These are phyloP conservation scores for Momotus momota DNA, from an alignment of 2,797 vertebrate species.

Conservation along the genomic window DNA sequence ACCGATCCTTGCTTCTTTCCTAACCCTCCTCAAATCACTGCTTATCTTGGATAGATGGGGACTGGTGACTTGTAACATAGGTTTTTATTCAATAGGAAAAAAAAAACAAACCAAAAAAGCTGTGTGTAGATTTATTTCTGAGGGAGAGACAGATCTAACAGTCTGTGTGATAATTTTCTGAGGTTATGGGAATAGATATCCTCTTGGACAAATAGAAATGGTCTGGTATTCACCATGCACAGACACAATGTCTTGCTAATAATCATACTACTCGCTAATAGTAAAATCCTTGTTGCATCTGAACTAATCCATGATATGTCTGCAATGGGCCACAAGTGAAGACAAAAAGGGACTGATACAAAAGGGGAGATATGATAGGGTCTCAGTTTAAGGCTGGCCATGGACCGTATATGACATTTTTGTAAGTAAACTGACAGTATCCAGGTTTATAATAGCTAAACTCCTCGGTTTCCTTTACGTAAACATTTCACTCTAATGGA, in stretches of 20 bases:
- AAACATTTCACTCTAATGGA: conserved; percentile 77
- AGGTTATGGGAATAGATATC: not conserved
- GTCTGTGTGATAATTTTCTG: not conserved
- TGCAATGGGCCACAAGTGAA: not conserved
- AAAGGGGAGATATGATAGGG: conserved; percentile 1
- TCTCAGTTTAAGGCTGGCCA: conserved; percentile 15
- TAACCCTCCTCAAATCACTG: not conserved
- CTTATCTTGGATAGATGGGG: not conserved
- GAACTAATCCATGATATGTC: not conserved
- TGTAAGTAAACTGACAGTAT: conserved; percentile 74
- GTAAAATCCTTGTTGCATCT: not conserved
- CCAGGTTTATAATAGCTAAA: conserved; percentile 75
- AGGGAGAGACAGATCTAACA: not conserved
- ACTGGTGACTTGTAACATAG: not conserved
- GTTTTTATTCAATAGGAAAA: not conserved
- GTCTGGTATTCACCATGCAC: not conserved
- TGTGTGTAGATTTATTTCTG: not conserved
- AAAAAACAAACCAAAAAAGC: not conserved
- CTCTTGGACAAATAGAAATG: not conserved
- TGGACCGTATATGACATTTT: conserved; percentile 46
- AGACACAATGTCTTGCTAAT: not conserved
- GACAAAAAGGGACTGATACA: not conserved
- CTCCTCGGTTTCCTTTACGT: conserved; percentile 64
- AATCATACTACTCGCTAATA: not conserved
- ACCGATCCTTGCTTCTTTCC: not conserved